Percentiles rank a stretch among this genome's conserved stretches.
Conservation (phyloP, 2,888 invertebrate genomes). For the Conops quadrifasciatus region DNA sequence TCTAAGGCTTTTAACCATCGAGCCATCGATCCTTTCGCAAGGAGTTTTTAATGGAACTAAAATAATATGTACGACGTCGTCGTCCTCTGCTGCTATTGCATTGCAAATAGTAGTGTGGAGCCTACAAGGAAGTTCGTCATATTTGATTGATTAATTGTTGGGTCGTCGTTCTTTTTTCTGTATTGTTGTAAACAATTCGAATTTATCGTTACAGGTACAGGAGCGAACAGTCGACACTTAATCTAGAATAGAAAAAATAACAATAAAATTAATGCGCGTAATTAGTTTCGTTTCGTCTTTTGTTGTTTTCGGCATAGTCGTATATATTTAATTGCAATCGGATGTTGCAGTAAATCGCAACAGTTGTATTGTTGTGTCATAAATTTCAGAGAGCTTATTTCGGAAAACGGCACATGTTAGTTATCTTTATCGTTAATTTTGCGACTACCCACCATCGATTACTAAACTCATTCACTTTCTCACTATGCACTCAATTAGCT, state of each 20-base stretch:
- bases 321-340: conserved; percentile 27
- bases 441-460: conserved; percentile 1
- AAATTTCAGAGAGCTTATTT: not conserved
- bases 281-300: conserved; percentile 27
- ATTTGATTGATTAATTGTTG: conserved; percentile 10
- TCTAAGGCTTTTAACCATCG: too few relatives aligned
- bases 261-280: conserved; percentile 16
- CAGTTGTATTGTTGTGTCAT: not conserved
- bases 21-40: too few relatives aligned
- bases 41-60: too few relatives aligned
- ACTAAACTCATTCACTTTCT: not conserved
- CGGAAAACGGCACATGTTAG: not conserved
- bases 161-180: not conserved
- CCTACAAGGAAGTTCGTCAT: conserved; percentile 17
- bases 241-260: conserved; percentile 15
- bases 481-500: not conserved
- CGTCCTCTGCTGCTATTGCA: not conserved
- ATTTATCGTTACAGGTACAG: too few relatives aligned
- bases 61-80: not conserved
- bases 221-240: conserved; percentile 1
- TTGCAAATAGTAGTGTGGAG: not conserved
- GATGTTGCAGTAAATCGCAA: conserved; percentile 24
- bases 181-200: not conserved
- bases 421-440: conserved; percentile 2
- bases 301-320: not conserved